Percentiles rank a stretch among this genome's conserved stretches.
phyloP scores from a whole-genome alignment of 2,888 invertebrate species.

The Drosophila cracens region DNA sequence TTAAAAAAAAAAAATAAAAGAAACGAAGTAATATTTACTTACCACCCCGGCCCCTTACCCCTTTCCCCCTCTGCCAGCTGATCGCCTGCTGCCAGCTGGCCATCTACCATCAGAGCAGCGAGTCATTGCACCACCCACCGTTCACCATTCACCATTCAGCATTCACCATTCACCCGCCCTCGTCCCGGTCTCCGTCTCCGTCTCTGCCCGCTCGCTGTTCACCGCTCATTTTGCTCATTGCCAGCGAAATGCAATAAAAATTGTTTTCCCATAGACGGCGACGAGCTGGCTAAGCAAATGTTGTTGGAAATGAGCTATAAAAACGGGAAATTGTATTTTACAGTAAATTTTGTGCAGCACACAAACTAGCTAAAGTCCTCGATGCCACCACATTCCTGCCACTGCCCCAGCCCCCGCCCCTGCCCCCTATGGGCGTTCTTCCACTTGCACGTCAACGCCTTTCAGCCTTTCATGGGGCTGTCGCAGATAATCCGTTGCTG shows the following conservation, averaged over 20 bases:
- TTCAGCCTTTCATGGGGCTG: slow-evolving; percentile 60
- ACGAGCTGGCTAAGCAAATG: slow-evolving; percentile 72
- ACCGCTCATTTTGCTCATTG: slow-evolving; percentile 72
- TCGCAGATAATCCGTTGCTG: slow-evolving; percentile 79
- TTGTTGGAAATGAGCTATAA: slow-evolving; percentile 81
- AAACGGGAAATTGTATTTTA: slow-evolving; percentile 80
- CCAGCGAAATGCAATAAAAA: slow-evolving; percentile 80
- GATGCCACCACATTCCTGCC: slow-evolving; percentile 7
- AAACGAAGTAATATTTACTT: slow-evolving; percentile 75
- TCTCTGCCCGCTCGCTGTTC: slow-evolving; percentile 5
- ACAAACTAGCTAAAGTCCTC: slow-evolving; percentile 72
- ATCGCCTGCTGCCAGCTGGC: slow-evolving; percentile 2
- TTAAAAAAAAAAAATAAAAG: slow-evolving; percentile 55
- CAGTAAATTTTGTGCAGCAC: slow-evolving; percentile 75
- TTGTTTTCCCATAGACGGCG: slow-evolving; percentile 70
- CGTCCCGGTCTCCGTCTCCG: not conserved
- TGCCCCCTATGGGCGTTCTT: slow-evolving; percentile 14
- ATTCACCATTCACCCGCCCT: slow-evolving; percentile 21
- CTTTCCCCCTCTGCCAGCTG: not conserved
- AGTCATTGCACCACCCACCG: slow-evolving; percentile 19
- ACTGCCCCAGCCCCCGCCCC: not conserved
- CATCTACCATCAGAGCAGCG: slow-evolving; percentile 22
- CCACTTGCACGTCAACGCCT: slow-evolving; percentile 65
- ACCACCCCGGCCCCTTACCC: slow-evolving; percentile 4
- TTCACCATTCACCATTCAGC: slow-evolving; percentile 18